Conservation (phyloP, 2,797 vertebrate species). For the Carcharodon carcharias region DNA sequence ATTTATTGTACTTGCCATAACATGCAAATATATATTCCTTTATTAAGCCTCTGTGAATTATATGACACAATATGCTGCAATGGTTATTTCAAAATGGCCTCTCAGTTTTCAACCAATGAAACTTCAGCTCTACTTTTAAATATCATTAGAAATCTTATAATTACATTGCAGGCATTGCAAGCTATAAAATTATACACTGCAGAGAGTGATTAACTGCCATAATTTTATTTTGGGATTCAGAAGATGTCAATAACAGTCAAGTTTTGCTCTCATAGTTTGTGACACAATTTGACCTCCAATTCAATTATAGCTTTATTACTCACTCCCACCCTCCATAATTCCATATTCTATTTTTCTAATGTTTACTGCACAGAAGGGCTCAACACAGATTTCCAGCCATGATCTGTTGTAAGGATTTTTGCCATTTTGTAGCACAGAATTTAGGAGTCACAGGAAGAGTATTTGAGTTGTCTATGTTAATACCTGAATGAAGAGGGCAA, state of each 20-base stretch:
- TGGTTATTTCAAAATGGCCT: constrained; percentile 10
- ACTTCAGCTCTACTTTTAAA: constrained; percentile 29
- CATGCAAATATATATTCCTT: neutral
- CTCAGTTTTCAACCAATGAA: neutral
- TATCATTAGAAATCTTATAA: neutral
- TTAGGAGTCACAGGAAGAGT: neutral
- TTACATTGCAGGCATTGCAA: neutral
- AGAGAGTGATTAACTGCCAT: neutral
- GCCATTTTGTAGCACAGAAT: neutral
- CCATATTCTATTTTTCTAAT: neutral
- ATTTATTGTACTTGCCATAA: neutral
- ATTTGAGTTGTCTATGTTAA: neutral
- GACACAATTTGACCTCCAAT: neutral
- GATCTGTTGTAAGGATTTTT: neutral
- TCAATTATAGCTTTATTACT: constrained; percentile 3
- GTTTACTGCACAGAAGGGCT: neutral
- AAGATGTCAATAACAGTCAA: neutral
- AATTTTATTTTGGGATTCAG: constrained; percentile 18
- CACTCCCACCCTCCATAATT: constrained; percentile 5
- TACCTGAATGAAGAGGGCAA: too few relatives aligned
- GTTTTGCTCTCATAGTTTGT: neutral
- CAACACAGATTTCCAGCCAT: neutral
- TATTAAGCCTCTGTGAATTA: neutral
- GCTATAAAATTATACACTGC: neutral
- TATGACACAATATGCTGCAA: neutral